Evolutionary conservation across 2,797 vertebrate genomes (phyloP).

Genomic region (Macropus fuliginosus): DNA sequence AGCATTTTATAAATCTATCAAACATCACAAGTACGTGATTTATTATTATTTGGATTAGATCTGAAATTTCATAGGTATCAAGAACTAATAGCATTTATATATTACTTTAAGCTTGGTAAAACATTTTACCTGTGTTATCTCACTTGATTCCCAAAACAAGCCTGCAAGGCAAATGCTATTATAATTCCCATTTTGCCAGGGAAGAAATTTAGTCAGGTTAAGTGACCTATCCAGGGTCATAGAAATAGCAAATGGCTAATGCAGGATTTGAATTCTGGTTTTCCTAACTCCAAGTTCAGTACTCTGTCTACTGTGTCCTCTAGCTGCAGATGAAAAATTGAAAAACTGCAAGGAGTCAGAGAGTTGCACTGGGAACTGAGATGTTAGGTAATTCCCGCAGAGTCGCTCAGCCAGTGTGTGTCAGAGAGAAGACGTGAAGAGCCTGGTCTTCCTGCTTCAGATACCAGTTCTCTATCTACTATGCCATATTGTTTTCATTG

Average conservation of each 20-base stretch:
- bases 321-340: background rate
- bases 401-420: background rate
- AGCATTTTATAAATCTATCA: background rate
- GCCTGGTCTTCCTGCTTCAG: background rate
- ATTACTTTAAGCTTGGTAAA: background rate
- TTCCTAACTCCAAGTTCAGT: background rate
- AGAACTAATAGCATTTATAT: background rate
- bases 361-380: background rate
- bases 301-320: background rate
- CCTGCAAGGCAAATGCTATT: background rate
- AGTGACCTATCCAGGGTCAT: background rate
- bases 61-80: background rate
- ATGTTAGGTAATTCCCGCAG: background rate
- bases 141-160: background rate
- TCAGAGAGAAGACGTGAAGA: background rate
- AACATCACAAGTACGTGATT: background rate
- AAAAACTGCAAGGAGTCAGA: background rate
- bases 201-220: background rate
- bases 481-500: rapidly evolving
- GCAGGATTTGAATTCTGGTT: background rate
- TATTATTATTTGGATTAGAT: background rate
- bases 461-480: background rate
- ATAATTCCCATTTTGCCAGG: background rate
- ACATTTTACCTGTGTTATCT: background rate
- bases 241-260: background rate